These are phyloP conservation scores for Pangasius macronema DNA, from an alignment of 2,797 vertebrate species.

Conservation along the genomic window DNA sequence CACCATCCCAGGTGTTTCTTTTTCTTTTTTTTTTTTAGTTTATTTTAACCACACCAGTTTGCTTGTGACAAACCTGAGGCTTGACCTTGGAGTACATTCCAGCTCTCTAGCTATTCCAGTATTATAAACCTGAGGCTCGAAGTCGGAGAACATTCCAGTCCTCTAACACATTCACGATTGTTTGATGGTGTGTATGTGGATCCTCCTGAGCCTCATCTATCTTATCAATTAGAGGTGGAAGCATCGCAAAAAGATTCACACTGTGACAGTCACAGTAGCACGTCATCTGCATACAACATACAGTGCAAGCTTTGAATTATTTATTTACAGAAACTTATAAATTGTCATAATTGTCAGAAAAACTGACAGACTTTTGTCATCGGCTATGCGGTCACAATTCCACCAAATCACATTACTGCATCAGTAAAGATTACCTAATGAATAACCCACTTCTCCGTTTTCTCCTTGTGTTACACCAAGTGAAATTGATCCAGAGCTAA, in stretches of 20 bases:
- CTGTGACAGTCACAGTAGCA: neutral
- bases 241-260: neutral
- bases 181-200: neutral
- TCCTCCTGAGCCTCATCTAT: neutral
- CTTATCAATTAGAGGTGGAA: neutral
- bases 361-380: neutral
- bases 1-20: neutral
- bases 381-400: neutral
- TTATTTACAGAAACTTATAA: neutral
- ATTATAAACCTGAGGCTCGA: neutral
- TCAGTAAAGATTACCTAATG: neutral
- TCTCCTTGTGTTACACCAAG: neutral
- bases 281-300: neutral
- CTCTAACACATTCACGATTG: neutral
- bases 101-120: neutral
- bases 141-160: neutral
- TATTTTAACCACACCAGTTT: no score
- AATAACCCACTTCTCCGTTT: neutral
- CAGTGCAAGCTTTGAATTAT: neutral
- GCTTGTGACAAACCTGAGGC: neutral
- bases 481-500: neutral
- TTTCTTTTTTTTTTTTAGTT: neutral
- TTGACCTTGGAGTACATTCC: no score
- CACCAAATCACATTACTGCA: neutral
- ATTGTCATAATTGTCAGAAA: no score